Evolutionary conservation across 35 echinoderm and acorn worm genomes (phyloP), one percentile per base, ranked within the genome.

Genomic region (Apostichopus japonicus): DNA sequence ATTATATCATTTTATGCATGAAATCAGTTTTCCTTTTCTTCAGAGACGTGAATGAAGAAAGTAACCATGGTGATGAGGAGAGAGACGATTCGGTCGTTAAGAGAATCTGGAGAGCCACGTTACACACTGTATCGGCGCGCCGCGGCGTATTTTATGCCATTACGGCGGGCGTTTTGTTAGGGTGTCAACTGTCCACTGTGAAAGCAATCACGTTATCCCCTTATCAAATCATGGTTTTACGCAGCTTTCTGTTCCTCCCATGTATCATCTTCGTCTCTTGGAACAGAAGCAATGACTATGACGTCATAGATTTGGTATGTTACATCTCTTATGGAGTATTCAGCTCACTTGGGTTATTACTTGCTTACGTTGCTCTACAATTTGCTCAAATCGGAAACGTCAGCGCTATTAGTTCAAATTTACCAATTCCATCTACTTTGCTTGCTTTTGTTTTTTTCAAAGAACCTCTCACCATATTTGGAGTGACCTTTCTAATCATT

Each of bases 301-400:
- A 88, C 24, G 24, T 27, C 61, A 25, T 27, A 2, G 86, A 88
- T 51, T 63, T 88, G 27, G 5, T 73, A 24, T 72, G 56, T 25
- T 88, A 88, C 63, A 13, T 72, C 2, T 7, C 62, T 11, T 88
- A 88, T 62, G 86, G 86, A 3, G 2, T 88, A 3, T 44, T 24
- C 17, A 88, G 71, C 22, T 10, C 21, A 16, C n/a, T 23, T 4
- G 86, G 23, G 19, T 72, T 88, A 21, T 65, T 88, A 11, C 51
- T 88, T 6, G 56, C 86, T 23, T 88, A 88, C 61, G 86, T 88
- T 6, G 86, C 86, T 7, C 27, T 88, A 21, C 23, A 88, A 10
- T 71, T 71, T 33, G 86, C 61, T 65, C 59, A 88, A 4, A 62
- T 51, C 62, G 86, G 86, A 24, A 88, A 88, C 86, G 86, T 88